Evolutionary conservation across 2,888 invertebrate species (phyloP).

Genomic region (Drosophila paranaensis): DNA sequence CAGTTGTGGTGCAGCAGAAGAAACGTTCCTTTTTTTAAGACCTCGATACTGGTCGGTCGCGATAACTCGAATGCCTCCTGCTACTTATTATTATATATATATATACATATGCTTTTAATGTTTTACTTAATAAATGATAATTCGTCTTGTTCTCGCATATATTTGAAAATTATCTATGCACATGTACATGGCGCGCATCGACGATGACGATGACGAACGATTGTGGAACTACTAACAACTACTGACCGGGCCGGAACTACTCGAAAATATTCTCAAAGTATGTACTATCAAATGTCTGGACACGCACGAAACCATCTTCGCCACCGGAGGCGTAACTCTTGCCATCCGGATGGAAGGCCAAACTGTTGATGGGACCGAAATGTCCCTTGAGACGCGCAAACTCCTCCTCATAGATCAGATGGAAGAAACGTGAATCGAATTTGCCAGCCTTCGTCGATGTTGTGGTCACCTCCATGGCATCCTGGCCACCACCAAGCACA

Average conservation of each 20-base stretch:
- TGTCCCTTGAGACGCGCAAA: slow-evolving; percentile 99
- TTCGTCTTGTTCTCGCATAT: slow-evolving; percentile 81
- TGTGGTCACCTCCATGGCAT: slow-evolving; percentile 99
- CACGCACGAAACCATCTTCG: slow-evolving; percentile 98
- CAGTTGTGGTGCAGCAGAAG: slow-evolving; percentile 77
- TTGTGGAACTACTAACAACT: slow-evolving; percentile 51
- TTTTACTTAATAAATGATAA: slow-evolving; percentile 58
- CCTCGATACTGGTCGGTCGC: not conserved
- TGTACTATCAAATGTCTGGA: slow-evolving; percentile 97
- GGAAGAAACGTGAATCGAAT: slow-evolving; percentile 98
- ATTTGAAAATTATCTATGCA: slow-evolving; percentile 74
- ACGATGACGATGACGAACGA: slow-evolving; percentile 19
- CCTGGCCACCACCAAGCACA: slow-evolving; percentile 99
- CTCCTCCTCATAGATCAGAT: slow-evolving; percentile 98
- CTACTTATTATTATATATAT: slow-evolving; percentile 3
- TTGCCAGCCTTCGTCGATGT: slow-evolving; percentile 97
- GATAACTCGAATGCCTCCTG: slow-evolving; percentile 51
- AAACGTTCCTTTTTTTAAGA: slow-evolving; percentile 79
- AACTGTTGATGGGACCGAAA: slow-evolving; percentile 99
- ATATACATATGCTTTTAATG: slow-evolving; percentile 41
- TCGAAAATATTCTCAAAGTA: slow-evolving; percentile 91
- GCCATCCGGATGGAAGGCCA: slow-evolving; percentile 99
- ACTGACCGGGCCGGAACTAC: slow-evolving; percentile 52
- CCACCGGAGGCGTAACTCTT: slow-evolving; percentile 98
- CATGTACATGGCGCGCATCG: slow-evolving; percentile 59